Base-by-base conservation (phyloP, 2,113 vertebrate genomes). In the Rallus limicola region DNA sequence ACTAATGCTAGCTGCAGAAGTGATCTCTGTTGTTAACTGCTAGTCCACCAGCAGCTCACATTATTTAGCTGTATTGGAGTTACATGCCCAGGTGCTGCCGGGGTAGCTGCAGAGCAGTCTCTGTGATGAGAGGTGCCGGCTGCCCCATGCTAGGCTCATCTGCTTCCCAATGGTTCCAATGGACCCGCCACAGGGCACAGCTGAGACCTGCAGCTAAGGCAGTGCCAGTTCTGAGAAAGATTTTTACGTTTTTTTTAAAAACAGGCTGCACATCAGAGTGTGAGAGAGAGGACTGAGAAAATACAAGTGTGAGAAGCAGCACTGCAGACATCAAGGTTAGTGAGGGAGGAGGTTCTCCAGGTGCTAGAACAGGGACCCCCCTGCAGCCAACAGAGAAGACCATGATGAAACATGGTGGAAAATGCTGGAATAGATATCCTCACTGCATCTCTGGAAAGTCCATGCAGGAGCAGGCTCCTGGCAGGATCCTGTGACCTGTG, bases 91-190 rank as follows among this genome's bases (percentile, higher is more conserved):
- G 40, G 16, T 26, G 10, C 29, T 23, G 10, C 9, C 40, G 53
- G 5, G 3, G 23, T 10, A 9, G 13, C 42, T 55, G 21, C 8
- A 29, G 10, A 5, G 2, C 3, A 0, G 2, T 12, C 26, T 79
- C 6, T 63, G 29, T 53, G n/a, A 26, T 4, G 2, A 31, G 6
- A 52, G 16, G 19, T 7, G 2, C 1, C 7, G 5, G 13, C 9
- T 79, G 16, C 3, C 48, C 26, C 1, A 1, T 55, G 20, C 15
- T 2, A 4, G 11, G 63, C 53, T 44, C 6, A 38, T n/a, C 3
- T 2, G 0, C 2, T 11, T 93, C 38, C 6, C 6, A 5, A 14
- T 1, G 0, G n/a, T 8, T 70, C 38, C 34, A 71, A 2, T 2
- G 5, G 12, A 58, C 6, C 1, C 16, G 25, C 8, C 2, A 2